Evolutionary conservation across 2,113 vertebrate species (phyloP).

Genomic region (Lepus europaeus): DNA sequence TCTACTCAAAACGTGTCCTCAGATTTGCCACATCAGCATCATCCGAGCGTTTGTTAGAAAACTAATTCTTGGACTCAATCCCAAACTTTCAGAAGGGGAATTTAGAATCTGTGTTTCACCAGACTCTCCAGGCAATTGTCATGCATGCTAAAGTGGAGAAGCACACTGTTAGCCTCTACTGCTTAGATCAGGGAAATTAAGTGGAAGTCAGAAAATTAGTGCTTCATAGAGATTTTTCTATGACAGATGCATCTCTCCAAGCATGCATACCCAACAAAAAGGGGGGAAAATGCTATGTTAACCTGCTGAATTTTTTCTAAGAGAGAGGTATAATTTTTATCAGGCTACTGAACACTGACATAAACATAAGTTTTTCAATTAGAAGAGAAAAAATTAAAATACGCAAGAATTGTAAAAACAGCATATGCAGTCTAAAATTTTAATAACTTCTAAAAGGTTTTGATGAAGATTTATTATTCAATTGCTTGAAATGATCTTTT

Average conservation of each 20-base stretch:
- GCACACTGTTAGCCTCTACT: background rate
- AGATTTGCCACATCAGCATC: background rate
- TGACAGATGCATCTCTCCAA: constrained; percentile 24
- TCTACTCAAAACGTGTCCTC: constrained; percentile 8
- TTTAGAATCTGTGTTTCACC: background rate
- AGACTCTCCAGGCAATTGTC: background rate
- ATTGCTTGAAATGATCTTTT: constrained; percentile 30
- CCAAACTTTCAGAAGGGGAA: background rate
- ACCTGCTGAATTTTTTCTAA: background rate
- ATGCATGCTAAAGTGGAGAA: background rate
- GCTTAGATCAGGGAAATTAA: constrained; percentile 24
- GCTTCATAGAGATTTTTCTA: background rate
- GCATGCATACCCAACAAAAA: background rate
- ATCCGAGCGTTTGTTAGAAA: background rate
- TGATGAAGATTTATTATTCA: background rate
- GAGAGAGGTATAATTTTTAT: background rate
- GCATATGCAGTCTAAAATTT: fast-evolving
- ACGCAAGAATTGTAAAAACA: background rate
- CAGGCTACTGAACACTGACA: background rate
- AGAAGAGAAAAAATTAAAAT: background rate
- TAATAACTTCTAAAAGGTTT: constrained; percentile 48
- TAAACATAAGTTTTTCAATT: constrained; percentile 30
- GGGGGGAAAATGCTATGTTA: constrained; percentile 5
- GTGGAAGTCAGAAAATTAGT: constrained; percentile 28
- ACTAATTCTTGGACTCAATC: background rate